A percentile compares a stretch with the other conserved stretches of the same genome.
phyloP scores from a whole-genome alignment of 2,797 vertebrate species.

The Sphenopsis melanotis region DNA sequence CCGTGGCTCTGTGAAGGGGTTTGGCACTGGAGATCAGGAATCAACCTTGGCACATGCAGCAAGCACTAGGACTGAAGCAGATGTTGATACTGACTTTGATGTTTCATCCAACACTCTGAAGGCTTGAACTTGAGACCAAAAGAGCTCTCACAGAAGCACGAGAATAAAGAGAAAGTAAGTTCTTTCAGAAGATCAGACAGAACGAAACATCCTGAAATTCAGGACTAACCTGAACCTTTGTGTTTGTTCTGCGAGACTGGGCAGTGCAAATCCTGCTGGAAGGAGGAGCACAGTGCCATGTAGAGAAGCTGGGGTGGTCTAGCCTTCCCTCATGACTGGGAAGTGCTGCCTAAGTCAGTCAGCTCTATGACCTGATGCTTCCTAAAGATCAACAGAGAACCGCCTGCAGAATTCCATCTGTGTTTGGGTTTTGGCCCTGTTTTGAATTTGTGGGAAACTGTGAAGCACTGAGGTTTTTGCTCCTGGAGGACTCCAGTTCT shows the following conservation, averaged over 20 bases:
- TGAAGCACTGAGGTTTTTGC: background rate
- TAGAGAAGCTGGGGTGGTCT: background rate
- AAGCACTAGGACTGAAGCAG: background rate
- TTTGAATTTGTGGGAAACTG: background rate
- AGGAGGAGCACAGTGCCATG: background rate
- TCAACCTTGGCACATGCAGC: background rate
- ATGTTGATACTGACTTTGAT: conserved; percentile 54
- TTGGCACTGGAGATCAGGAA: conserved; percentile 12
- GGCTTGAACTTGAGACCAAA: conserved; percentile 34
- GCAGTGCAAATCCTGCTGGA: background rate
- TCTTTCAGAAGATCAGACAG: conserved; percentile 35
- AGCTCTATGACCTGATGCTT: background rate
- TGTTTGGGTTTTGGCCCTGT: background rate
- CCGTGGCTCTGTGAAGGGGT: accelerated
- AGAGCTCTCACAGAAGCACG: background rate
- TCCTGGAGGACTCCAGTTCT: background rate
- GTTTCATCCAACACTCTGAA: conserved; percentile 39
- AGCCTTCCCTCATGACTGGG: background rate
- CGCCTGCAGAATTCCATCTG: background rate
- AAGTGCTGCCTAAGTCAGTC: background rate
- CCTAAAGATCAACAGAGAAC: background rate
- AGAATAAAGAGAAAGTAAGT: conserved; percentile 17
- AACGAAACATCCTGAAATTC: conserved; percentile 27
- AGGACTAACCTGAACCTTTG: conserved; percentile 37
- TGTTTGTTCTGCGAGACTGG: background rate